Conservation (phyloP, 2,113 vertebrate species). For the Henicopernis longicauda region DNA sequence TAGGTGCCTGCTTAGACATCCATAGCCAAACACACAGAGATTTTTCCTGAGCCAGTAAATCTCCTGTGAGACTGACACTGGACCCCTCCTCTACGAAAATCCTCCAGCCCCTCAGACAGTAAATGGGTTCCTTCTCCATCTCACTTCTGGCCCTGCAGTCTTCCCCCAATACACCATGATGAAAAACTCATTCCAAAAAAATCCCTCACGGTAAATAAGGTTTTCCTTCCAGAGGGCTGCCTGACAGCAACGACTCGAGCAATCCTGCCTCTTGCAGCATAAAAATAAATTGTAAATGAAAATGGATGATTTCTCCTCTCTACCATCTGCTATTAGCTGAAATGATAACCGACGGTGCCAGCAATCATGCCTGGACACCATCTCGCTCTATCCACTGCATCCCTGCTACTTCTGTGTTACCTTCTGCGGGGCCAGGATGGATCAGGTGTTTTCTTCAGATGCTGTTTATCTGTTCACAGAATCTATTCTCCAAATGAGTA, state of each 20-base stretch:
- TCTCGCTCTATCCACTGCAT: not conserved
- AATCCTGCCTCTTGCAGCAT: constrained; percentile 12
- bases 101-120: not conserved
- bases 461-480: not conserved
- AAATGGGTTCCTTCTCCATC: not conserved
- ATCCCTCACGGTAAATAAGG: not conserved
- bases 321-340: constrained; percentile 43
- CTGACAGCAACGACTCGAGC: constrained; percentile 37
- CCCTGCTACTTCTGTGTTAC: not conserved
- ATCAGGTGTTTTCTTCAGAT: not conserved
- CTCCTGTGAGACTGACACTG: not conserved
- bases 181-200: not conserved
- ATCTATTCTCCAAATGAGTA: not conserved
- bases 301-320: constrained; percentile 50
- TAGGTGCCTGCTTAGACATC: not conserved
- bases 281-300: constrained; percentile 42
- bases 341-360: not conserved
- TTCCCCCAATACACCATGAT: not conserved
- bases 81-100: not conserved
- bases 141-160: not conserved
- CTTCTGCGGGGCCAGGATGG: not conserved
- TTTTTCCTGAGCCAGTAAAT: not conserved
- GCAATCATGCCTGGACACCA: not conserved
- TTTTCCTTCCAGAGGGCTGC: constrained; percentile 28
- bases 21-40: not conserved